These are phyloP conservation scores for Parauchenoglanis punctatus DNA, from an alignment of 2,797 vertebrate species.

Conservation along the genomic window DNA sequence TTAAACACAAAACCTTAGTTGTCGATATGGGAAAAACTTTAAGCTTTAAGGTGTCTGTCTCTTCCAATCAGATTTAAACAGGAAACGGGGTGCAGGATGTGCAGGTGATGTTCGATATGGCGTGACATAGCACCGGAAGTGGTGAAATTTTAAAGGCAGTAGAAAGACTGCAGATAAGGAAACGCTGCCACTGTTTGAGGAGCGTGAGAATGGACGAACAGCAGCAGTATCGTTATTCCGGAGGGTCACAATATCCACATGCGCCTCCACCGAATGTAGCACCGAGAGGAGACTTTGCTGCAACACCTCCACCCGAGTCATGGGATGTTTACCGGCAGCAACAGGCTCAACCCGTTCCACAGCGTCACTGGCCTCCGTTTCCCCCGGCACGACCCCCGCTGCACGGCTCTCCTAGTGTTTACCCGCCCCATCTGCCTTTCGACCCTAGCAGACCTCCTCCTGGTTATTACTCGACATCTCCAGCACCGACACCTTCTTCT, in stretches of 20 bases:
- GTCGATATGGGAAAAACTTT: background rate
- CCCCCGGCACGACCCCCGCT: background rate
- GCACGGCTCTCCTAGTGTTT: conserved; percentile 6
- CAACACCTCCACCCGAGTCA: background rate
- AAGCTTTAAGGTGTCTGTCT: background rate
- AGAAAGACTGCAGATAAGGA: background rate
- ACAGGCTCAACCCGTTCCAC: background rate
- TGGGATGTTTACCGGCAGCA: conserved; percentile 32
- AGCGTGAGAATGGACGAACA: background rate
- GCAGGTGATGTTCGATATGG: background rate
- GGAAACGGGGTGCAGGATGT: background rate
- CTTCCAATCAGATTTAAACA: background rate
- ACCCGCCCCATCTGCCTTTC: conserved; percentile 54
- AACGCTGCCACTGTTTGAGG: background rate
- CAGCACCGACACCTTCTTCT: background rate
- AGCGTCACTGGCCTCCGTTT: conserved; percentile 27
- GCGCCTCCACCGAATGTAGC: background rate
- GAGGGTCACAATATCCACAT: background rate
- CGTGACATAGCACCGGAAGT: background rate
- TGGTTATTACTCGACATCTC: conserved; percentile 49
- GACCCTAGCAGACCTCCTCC: conserved; percentile 69
- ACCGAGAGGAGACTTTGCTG: background rate
- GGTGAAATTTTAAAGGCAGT: background rate
- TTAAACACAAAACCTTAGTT: too few species aligned
- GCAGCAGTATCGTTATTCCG: background rate